phyloP scores from a whole-genome alignment of 92 coral and sea anemone genomes.

The Parazoanthus swiftii region DNA sequence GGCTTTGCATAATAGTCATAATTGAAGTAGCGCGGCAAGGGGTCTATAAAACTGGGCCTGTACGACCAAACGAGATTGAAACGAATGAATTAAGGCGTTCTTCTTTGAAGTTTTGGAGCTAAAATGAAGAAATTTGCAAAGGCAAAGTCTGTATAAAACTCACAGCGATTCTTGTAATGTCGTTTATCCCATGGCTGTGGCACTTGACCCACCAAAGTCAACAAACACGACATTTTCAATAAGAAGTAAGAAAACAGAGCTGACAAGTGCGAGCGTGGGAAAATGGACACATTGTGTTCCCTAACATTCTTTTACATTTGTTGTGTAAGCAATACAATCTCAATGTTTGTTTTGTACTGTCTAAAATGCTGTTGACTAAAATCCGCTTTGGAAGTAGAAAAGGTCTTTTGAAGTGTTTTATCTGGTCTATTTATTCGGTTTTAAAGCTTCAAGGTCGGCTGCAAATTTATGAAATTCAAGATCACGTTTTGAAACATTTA shows the following conservation, averaged over 20 bases:
- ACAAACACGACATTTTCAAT: not conserved
- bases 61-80: not conserved
- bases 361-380: slow-evolving; percentile 12
- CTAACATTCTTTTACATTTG: slow-evolving; percentile 30
- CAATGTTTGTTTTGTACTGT: slow-evolving; percentile 30
- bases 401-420: slow-evolving; percentile 19
- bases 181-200: not conserved
- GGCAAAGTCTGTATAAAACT: not conserved
- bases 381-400: slow-evolving; percentile 37
- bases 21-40: slow-evolving; percentile 10
- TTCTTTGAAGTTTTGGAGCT: not conserved
- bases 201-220: slow-evolving; percentile 8
- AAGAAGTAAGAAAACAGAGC: not conserved
- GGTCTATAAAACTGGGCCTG: not conserved
- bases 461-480: not conserved
- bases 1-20: slow-evolving; percentile 9
- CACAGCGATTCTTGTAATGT: not conserved
- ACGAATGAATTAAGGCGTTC: not conserved
- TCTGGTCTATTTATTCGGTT: not conserved
- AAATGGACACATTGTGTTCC: slow-evolving; percentile 4
- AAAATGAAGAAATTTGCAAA: not conserved
- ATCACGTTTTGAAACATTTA: not conserved
- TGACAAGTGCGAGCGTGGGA: slow-evolving; percentile 44
- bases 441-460: not conserved
- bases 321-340: slow-evolving; percentile 37